These are phyloP conservation scores for Ctenosaura bakeri DNA, from an alignment of 2,797 vertebrate species.

Conservation along the genomic window DNA sequence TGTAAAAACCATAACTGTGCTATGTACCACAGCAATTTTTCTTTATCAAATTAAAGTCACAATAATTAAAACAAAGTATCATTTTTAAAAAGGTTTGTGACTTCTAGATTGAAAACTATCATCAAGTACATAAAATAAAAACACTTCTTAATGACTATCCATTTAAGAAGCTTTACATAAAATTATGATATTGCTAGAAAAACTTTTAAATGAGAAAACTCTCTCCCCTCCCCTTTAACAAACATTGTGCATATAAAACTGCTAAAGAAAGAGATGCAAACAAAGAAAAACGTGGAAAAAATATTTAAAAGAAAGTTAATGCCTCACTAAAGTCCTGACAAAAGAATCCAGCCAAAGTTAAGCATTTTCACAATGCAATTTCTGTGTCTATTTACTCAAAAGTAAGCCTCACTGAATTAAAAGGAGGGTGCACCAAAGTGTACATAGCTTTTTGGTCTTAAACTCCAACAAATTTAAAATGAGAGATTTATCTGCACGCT, in stretches of 20 bases:
- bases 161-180: constrained; percentile 89
- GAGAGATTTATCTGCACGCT: neutral
- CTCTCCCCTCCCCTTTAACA: constrained; percentile 81
- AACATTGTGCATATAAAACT: constrained; percentile 86
- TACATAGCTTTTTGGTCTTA: neutral
- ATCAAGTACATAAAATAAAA: constrained; percentile 86
- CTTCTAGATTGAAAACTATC: constrained; percentile 84
- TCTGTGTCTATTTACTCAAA: neutral
- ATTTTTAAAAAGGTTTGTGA: constrained; percentile 85
- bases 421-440: too few species aligned
- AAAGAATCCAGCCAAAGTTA: constrained; percentile 67
- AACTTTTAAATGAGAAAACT: constrained; percentile 86
- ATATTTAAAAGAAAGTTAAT: constrained; percentile 87
- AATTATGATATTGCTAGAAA: constrained; percentile 90
- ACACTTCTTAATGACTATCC: constrained; percentile 84
- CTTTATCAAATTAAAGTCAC: constrained; percentile 86
- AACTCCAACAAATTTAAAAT: neutral
- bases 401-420: neutral
- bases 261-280: constrained; percentile 87
- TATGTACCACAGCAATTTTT: constrained; percentile 81
- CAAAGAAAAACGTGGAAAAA: constrained; percentile 79
- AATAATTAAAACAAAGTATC: constrained; percentile 84
- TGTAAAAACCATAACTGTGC: constrained; percentile 85
- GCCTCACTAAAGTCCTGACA: constrained; percentile 77
- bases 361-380: neutral